Evolutionary conservation across 64 coral and sea anemone genomes (phyloP).

Genomic region (Porites australiensis): DNA sequence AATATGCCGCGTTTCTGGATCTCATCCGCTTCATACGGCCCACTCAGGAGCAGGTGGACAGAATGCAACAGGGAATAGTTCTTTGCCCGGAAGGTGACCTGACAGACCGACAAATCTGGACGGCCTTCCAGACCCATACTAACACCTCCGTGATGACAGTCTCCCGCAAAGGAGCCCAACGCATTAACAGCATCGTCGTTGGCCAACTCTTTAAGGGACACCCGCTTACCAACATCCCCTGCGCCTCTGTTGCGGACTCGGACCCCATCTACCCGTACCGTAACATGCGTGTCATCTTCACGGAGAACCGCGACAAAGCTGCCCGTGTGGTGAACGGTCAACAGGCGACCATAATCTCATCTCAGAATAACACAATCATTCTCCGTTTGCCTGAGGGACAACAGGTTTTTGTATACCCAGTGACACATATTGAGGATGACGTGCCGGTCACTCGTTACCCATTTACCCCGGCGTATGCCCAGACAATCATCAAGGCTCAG

Average conservation of each 20-base stretch:
- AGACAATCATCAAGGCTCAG: conserved; percentile 56
- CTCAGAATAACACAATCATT: not conserved
- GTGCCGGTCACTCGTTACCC: not conserved
- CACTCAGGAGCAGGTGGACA: not conserved
- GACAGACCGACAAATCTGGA: not conserved
- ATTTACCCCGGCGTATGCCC: not conserved
- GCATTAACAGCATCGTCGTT: not conserved
- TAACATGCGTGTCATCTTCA: conserved; percentile 31
- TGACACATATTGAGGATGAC: not conserved
- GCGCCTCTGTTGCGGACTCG: not conserved
- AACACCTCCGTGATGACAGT: not conserved
- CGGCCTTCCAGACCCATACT: not conserved
- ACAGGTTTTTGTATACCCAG: not conserved
- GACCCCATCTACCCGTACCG: not conserved
- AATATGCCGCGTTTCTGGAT: too few relatives aligned
- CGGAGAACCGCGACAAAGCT: conserved; percentile 25
- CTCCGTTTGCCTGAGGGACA: not conserved
- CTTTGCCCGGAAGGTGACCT: not conserved
- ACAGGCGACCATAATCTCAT: not conserved
- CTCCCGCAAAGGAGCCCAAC: not conserved
- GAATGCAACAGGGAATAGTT: not conserved
- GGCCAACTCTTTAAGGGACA: not conserved
- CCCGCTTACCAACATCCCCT: not conserved
- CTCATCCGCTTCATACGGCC: too few relatives aligned
- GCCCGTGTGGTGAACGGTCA: conserved; percentile 25